Percentiles rank a stretch among this genome's conserved stretches.
Evolutionary conservation across 2,113 vertebrate genomes (phyloP).

Genomic region (Chlamydotis undulata): DNA sequence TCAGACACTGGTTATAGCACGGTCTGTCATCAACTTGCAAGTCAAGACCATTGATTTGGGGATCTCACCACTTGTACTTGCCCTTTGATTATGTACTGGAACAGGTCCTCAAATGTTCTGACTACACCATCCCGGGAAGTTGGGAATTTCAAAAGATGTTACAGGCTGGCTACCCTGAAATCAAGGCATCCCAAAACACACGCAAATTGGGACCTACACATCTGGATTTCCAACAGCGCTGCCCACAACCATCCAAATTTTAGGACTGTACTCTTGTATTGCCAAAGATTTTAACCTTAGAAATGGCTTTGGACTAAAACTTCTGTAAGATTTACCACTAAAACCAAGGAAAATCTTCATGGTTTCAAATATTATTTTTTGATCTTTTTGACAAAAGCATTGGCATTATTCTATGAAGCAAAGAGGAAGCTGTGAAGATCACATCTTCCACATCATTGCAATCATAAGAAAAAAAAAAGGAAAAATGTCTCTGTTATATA

Average conservation of each 20-base stretch:
- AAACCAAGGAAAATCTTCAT: not conserved
- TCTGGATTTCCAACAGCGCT: not conserved
- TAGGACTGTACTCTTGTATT: not conserved
- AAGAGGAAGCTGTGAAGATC: not conserved
- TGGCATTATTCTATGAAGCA: not conserved
- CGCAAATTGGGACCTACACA: not conserved
- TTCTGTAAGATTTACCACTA: not conserved
- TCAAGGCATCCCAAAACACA: constrained; percentile 11
- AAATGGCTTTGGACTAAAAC: not conserved
- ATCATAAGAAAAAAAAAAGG: not conserved
- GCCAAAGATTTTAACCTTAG: not conserved
- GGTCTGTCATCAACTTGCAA: not conserved
- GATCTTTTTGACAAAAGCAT: not conserved
- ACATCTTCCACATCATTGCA: not conserved
- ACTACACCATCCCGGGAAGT: not conserved
- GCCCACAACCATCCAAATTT: not conserved
- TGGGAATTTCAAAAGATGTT: not conserved
- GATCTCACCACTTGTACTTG: not conserved
- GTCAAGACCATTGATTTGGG: not conserved
- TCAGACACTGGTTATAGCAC: not conserved
- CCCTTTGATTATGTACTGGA: not conserved
- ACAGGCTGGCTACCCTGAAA: not conserved
- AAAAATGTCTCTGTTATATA: constrained; percentile 53
- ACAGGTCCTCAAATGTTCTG: not conserved
- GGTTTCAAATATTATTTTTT: not conserved